Evolutionary conservation across 2,888 invertebrate species (phyloP).

Genomic region (Drosophila fulvimacula): DNA sequence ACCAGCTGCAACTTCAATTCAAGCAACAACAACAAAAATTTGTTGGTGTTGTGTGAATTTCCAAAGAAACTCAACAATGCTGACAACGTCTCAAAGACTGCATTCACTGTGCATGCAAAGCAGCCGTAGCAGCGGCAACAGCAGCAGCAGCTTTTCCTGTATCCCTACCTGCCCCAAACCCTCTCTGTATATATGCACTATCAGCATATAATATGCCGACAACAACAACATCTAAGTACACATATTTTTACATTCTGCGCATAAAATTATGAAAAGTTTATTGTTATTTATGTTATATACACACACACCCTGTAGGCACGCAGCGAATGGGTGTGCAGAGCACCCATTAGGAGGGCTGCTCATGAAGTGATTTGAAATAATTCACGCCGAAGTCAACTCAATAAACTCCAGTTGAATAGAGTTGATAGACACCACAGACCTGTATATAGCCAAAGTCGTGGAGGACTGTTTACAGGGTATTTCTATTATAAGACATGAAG

Average conservation of each 20-base stretch:
- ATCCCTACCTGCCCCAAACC: not conserved
- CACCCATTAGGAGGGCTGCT: no score
- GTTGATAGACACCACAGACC: no score
- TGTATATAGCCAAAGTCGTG: not conserved
- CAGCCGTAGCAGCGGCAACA: conserved; percentile 9
- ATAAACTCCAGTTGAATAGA: not conserved
- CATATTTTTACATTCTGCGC: conserved; percentile 12
- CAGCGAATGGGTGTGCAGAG: not conserved
- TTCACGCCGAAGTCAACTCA: not conserved
- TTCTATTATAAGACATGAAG: not conserved
- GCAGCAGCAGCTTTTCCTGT: conserved; percentile 18
- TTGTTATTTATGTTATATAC: conserved; percentile 11
- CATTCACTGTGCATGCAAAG: conserved; percentile 52
- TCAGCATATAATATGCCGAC: conserved; percentile 37
- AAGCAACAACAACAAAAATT: not conserved
- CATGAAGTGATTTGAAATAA: not conserved
- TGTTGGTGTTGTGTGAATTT: conserved; percentile 32
- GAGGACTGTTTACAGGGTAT: conserved; percentile 9
- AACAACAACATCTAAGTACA: conserved; percentile 20
- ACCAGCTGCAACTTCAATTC: conserved; percentile 40
- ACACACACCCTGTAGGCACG: not conserved
- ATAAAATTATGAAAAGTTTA: conserved; percentile 34
- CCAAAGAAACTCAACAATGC: conserved; percentile 52
- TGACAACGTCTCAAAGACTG: conserved; percentile 36
- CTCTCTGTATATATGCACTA: conserved; percentile 49